Evolutionary conservation across 2,888 invertebrate species (phyloP).

Genomic region (Acanthacorydalis orientalis): DNA sequence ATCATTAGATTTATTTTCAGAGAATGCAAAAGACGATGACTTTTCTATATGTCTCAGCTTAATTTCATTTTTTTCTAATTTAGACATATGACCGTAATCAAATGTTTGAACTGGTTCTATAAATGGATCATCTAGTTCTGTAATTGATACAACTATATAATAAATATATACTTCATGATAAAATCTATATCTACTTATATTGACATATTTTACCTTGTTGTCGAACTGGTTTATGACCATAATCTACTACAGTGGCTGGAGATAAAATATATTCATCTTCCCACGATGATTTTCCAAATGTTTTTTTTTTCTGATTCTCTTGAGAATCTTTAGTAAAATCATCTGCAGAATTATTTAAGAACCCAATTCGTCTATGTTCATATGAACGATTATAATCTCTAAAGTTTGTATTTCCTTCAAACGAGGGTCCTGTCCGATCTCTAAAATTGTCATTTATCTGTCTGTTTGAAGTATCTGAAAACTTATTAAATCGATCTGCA

Average conservation of each 20-base stretch:
- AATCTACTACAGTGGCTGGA: constrained; percentile 48
- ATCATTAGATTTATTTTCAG: not conserved
- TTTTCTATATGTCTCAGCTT: not conserved
- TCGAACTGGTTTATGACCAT: constrained; percentile 42
- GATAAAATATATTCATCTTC: constrained; percentile 23
- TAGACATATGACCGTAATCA: constrained; percentile 49
- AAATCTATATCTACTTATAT: constrained; percentile 1
- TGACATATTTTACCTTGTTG: constrained; percentile 24
- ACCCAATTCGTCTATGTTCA: too few species aligned
- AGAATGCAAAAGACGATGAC: not conserved
- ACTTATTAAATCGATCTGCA: too few species aligned
- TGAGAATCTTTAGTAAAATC: too few species aligned
- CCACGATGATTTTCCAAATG: too few species aligned
- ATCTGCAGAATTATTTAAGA: too few species aligned
- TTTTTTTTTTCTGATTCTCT: too few species aligned
- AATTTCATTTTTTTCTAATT: not conserved
- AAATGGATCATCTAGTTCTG: constrained; percentile 25
- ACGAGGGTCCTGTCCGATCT: too few species aligned
- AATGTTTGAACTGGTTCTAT: constrained; percentile 49
- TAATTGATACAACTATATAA: constrained; percentile 2
- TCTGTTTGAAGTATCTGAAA: too few species aligned
- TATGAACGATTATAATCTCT: too few species aligned
- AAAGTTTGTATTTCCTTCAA: too few species aligned
- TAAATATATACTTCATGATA: constrained; percentile 1
- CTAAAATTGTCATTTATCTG: too few species aligned